A percentile compares a stretch with the other conserved stretches of the same genome.
These are phyloP conservation scores for Molorchus minor DNA, from an alignment of 2,888 invertebrate species.

Conservation along the genomic window DNA sequence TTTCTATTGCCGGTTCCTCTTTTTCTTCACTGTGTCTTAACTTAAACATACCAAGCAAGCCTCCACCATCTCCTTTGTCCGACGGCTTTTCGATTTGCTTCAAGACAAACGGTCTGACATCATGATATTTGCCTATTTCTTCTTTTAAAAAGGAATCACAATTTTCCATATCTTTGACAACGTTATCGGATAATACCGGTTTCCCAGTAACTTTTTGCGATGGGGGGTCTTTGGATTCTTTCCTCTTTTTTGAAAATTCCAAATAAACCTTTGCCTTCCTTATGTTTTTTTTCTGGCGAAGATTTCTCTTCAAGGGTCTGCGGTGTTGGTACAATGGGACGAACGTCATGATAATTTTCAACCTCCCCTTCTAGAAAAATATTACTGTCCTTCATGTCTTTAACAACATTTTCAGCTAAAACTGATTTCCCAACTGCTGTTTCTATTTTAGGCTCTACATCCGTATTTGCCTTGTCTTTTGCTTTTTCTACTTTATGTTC, in stretches of 20 bases:
- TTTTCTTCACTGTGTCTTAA: neutral
- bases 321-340: neutral
- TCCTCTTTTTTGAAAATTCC: slow-evolving; percentile 6
- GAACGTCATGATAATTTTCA: slow-evolving; percentile 32
- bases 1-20: neutral
- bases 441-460: neutral
- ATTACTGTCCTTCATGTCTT: slow-evolving; percentile 27
- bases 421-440: neutral
- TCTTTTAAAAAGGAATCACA: slow-evolving; percentile 40
- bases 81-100: no score
- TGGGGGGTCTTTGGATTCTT: neutral
- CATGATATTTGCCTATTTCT: slow-evolving; percentile 28
- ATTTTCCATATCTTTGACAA: slow-evolving; percentile 17
- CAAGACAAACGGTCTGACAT: slow-evolving; percentile 21
- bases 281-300: slow-evolving; percentile 1
- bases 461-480: neutral
- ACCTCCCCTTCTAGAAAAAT: slow-evolving; percentile 34
- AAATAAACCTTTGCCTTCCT: slow-evolving; percentile 5
- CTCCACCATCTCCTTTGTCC: no score
- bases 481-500: neutral
- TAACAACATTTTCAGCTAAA: slow-evolving; percentile 14
- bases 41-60: no score
- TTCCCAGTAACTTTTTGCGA: slow-evolving; percentile 9
- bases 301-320: neutral
- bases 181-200: slow-evolving; percentile 26